Conservation (phyloP, 2,888 invertebrate genomes). For the Euplexia lucipara region DNA sequence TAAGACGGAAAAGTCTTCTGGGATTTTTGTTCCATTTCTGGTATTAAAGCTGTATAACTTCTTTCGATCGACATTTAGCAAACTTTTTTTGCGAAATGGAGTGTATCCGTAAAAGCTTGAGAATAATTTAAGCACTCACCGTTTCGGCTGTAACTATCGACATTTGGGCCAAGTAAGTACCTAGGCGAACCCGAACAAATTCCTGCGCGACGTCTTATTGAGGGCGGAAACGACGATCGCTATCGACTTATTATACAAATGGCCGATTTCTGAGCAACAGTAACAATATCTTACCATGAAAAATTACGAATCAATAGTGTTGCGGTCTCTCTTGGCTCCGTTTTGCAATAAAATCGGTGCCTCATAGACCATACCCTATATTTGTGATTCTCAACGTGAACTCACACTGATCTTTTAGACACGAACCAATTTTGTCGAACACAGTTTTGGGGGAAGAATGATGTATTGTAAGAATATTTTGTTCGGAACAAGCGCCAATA, state of each 20-base stretch:
- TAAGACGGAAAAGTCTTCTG: constrained; percentile 72
- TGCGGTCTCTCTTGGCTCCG: constrained; percentile 81
- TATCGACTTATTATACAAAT: constrained; percentile 89
- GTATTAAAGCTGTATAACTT: constrained; percentile 59
- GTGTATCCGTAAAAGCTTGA: constrained; percentile 61
- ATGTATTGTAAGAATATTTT: constrained; percentile 66
- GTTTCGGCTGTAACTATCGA: constrained; percentile 55
- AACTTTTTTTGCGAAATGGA: constrained; percentile 49
- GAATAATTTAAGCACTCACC: constrained; percentile 65
- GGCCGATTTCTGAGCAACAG: constrained; percentile 82
- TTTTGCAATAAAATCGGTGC: constrained; percentile 80
- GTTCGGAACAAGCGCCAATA: constrained; percentile 53
- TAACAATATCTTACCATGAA: constrained; percentile 84
- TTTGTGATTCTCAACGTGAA: constrained; percentile 74
- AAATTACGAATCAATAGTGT: constrained; percentile 80
- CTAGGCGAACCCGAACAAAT: constrained; percentile 75
- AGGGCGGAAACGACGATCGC: constrained; percentile 79
- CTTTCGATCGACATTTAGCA: constrained; percentile 39
- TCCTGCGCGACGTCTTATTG: constrained; percentile 75
- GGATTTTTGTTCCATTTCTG: constrained; percentile 74
- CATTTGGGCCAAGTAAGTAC: constrained; percentile 71
- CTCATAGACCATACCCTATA: constrained; percentile 74
- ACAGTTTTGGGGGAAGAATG: constrained; percentile 61
- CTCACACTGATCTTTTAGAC: constrained; percentile 72
- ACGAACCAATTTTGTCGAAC: constrained; percentile 73